Evolutionary conservation across 1,140 invertebrate genomes (phyloP), one percentile per base, ranked within the genome.

Genomic region (Anthonomus grandis): DNA sequence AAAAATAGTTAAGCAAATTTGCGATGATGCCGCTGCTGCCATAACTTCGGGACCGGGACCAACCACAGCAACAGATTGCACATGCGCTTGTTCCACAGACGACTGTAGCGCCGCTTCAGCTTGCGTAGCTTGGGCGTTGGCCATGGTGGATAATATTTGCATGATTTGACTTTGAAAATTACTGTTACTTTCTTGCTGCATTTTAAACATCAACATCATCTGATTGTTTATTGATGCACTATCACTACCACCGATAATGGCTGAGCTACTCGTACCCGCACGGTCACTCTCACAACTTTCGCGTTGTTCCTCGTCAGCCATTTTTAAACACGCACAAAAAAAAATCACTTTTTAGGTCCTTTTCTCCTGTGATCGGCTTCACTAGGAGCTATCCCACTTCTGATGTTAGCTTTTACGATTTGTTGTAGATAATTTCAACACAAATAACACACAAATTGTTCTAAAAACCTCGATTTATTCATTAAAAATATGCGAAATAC

Each of bases 101-200:
- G n/a, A n/a, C n/a, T n/a, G n/a, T n/a, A n/a, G n/a, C n/a, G n/a
- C n/a, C n/a, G n/a, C n/a, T n/a, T n/a, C n/a, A 22, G 21, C 24
- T 4, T 48, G 46, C 15, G 46, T 23, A 42, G 22, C 41, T 21
- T 42, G 18, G 17, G 41, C 21, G 41, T 42, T 42, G 27, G 46
- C 46, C 46, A 34, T 48, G 6, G 27, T 48, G 3, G 46, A 48
- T 6, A 48, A 34, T 10, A 48, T 13, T 34, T 48, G 15, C 46
- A 48, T 38, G 4, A 38, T 38, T n/a, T 38, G 4, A 13, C 17
- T 38, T 13, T 38, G 36, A 17, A 38, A 38, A 38, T n/a, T 38
- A n/a, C 17, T 38, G n/a, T 38, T 38, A 38, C 36, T 38, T 38
- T 38, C 36, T 38, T 38, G 36, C 36, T 38, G 36, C 36, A 38